Conservation (phyloP, 2,888 invertebrate species). For the Nomada lathburiana region DNA sequence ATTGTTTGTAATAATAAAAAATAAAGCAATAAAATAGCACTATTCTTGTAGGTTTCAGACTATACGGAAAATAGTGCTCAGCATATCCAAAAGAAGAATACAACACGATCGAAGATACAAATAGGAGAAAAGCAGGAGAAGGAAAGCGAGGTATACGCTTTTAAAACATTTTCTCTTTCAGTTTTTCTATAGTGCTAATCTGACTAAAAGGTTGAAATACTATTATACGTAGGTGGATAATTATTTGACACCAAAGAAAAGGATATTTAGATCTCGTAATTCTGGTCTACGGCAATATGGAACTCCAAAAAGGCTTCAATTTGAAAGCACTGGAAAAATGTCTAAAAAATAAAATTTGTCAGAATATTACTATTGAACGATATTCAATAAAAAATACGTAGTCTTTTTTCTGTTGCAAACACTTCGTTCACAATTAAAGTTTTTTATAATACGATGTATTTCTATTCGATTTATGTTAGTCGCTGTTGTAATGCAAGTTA, state of each 20-base stretch:
- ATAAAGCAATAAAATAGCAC: not conserved
- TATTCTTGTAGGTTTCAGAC: constrained; percentile 13
- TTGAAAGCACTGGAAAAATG: constrained; percentile 8
- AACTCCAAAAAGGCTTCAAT: constrained; percentile 2
- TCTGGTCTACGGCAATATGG: constrained; percentile 36
- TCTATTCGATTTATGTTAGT: not conserved
- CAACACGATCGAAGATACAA: not conserved
- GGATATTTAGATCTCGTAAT: constrained; percentile 49
- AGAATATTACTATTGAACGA: constrained; percentile 1
- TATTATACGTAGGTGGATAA: constrained; percentile 12
- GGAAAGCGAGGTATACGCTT: constrained; percentile 28
- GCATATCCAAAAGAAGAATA: not conserved
- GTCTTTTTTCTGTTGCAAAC: not conserved
- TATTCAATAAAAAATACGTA: not conserved
- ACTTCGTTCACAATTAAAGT: too few species aligned
- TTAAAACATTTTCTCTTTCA: not conserved
- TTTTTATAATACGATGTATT: not conserved
- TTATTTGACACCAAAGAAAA: constrained; percentile 17
- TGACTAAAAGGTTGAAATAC: not conserved
- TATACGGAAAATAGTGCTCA: not conserved
- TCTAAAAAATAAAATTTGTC: constrained; percentile 24
- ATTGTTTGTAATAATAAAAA: not conserved
- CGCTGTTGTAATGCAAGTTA: not conserved
- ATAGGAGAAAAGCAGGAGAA: not conserved
- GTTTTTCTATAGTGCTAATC: not conserved